phyloP scores from a whole-genome alignment of 2,797 vertebrate species.

The Enteromius mattozi region DNA sequence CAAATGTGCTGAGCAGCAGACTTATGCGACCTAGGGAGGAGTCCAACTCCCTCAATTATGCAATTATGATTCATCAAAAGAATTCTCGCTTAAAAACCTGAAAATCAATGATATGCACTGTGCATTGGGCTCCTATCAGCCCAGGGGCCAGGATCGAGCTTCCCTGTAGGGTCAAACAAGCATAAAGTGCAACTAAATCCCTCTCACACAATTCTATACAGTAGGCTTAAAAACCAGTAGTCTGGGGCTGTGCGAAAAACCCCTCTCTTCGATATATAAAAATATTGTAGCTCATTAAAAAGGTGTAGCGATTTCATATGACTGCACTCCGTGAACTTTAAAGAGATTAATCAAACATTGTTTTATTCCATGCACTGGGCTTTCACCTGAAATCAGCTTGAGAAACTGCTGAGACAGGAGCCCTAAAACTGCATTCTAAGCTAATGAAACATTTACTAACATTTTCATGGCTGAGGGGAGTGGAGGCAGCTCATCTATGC shows the following conservation, averaged over 20 bases:
- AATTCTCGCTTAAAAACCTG: conserved; percentile 31
- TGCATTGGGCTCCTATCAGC: conserved; percentile 8
- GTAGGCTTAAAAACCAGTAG: not conserved
- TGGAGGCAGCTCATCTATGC: conserved; percentile 38
- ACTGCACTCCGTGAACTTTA: conserved; percentile 40
- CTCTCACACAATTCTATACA: conserved; percentile 16
- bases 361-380: conserved; percentile 33
- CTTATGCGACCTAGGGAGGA: conserved; percentile 51
- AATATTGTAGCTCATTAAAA: conserved; percentile 31
- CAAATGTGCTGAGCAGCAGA: conserved; percentile 51
- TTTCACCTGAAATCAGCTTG: conserved; percentile 42
- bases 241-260: conserved; percentile 16
- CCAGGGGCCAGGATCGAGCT: conserved; percentile 1
- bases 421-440: conserved; percentile 47
- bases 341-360: conserved; percentile 45
- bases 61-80: conserved; percentile 54
- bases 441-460: conserved; percentile 55
- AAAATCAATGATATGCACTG: conserved; percentile 40
- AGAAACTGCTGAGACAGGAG: conserved; percentile 50
- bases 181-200: not conserved
- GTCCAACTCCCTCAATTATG: conserved; percentile 50
- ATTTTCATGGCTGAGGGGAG: conserved; percentile 45
- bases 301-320: not conserved
- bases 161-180: conserved; percentile 19
- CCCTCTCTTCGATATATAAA: conserved; percentile 3